Percentiles rank a stretch among this genome's conserved stretches.
These are phyloP conservation scores for Lysandra bellargus DNA, from an alignment of 2,888 invertebrate species.

Conservation along the genomic window DNA sequence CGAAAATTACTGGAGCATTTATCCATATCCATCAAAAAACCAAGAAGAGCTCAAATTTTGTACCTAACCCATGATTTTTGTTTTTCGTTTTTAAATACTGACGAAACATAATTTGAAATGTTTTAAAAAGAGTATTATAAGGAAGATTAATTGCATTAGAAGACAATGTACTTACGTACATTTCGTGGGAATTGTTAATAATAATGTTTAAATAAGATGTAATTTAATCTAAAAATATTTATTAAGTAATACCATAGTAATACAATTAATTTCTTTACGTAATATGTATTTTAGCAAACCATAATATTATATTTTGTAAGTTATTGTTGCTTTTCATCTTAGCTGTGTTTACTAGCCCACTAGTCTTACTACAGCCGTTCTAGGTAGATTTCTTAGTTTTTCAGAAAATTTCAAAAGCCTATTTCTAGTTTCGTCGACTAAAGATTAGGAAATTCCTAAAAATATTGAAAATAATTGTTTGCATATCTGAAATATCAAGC, in stretches of 20 bases:
- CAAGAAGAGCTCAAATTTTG: too few species aligned
- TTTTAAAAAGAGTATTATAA: background rate
- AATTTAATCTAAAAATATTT: background rate
- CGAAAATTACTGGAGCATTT: too few species aligned
- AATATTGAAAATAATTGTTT: background rate
- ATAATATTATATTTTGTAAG: too few species aligned
- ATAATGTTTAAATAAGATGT: slow-evolving; percentile 1
- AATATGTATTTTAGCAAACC: too few species aligned
- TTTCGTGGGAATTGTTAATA: background rate
- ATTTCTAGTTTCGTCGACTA: background rate
- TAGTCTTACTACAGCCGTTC: background rate
- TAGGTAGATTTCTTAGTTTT: background rate
- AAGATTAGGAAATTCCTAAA: background rate
- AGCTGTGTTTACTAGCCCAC: too few species aligned
- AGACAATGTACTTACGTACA: background rate
- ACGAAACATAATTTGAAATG: background rate
- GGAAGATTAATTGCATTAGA: background rate
- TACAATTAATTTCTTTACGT: background rate
- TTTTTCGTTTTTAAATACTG: background rate
- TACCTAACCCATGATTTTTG: background rate
- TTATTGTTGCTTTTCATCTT: background rate
- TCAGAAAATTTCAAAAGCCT: background rate
- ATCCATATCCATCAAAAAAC: too few species aligned
- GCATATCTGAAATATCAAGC: background rate
- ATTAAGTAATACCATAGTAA: background rate